These are phyloP conservation scores for Poecile montanus DNA, from an alignment of 2,797 vertebrate genomes.

Conservation along the genomic window DNA sequence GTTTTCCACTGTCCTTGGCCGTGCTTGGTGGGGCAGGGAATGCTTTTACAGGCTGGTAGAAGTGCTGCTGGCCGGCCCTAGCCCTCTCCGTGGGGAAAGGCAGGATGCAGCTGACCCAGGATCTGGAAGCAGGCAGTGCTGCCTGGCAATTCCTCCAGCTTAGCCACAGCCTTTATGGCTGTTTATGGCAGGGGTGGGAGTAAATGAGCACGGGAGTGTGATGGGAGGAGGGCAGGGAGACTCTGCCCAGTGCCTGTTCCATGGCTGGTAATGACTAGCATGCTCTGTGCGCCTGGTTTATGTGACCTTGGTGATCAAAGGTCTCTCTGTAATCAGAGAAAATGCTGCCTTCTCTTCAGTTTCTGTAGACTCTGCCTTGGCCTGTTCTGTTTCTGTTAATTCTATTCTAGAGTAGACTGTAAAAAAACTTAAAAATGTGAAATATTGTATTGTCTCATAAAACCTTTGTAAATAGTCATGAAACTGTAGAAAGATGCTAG, in stretches of 20 bases:
- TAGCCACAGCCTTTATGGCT: not conserved
- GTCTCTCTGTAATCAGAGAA: not conserved
- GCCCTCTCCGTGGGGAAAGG: accelerated
- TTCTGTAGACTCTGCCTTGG: not conserved
- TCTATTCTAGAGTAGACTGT: not conserved
- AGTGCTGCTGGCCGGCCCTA: not conserved
- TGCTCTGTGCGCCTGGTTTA: not conserved
- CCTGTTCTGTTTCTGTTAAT: not conserved
- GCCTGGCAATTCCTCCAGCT: not conserved
- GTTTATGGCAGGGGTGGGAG: not conserved
- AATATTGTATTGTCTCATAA: not conserved
- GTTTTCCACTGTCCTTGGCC: not conserved
- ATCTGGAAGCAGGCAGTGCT: not conserved
- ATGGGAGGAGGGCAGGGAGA: not conserved
- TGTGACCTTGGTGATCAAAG: not conserved
- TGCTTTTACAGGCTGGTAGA: not conserved
- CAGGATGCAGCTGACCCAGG: accelerated
- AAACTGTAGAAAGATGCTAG: not conserved
- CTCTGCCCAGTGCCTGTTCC: not conserved
- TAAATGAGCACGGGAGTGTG: not conserved
- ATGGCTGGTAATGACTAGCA: not conserved
- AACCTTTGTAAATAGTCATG: not conserved
- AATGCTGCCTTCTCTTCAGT: not conserved
- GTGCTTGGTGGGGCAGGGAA: not conserved
- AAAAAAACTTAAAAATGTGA: not conserved